Conservation (phyloP, 2,113 vertebrate genomes). For the Apaloderma vittatum region DNA sequence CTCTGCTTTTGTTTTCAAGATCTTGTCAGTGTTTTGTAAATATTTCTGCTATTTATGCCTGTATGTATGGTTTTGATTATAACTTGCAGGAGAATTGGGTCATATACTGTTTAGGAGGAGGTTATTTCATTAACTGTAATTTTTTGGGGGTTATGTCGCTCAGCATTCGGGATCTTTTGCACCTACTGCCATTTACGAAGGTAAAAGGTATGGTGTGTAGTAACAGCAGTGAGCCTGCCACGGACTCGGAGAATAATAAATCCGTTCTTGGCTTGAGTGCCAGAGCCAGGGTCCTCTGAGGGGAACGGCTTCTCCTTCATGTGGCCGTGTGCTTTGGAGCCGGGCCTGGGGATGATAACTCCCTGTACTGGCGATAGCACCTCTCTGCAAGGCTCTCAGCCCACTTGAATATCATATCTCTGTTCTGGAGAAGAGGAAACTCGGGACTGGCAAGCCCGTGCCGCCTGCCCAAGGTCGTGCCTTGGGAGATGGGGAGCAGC, state of each 20-base stretch:
- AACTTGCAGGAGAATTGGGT: background rate
- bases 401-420: slow-evolving; percentile 38
- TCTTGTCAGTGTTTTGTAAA: slow-evolving; percentile 64
- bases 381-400: slow-evolving; percentile 49
- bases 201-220: accelerated
- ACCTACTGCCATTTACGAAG: background rate
- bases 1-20: slow-evolving; percentile 55
- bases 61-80: background rate
- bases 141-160: background rate
- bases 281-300: background rate
- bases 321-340: background rate
- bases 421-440: slow-evolving; percentile 35
- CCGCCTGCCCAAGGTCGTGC: slow-evolving; percentile 20
- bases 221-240: background rate
- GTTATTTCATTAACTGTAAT: background rate
- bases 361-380: background rate
- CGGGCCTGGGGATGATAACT: background rate
- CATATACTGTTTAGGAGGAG: background rate
- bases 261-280: background rate
- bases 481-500: background rate
- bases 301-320: background rate
- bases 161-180: background rate
- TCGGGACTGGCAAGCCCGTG: background rate
- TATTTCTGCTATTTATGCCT: slow-evolving; percentile 26
- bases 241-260: background rate